Evolutionary conservation across 2,797 vertebrate genomes (phyloP), one percentile per base, ranked within the genome.

Genomic region (Sciaenops ocellatus): DNA sequence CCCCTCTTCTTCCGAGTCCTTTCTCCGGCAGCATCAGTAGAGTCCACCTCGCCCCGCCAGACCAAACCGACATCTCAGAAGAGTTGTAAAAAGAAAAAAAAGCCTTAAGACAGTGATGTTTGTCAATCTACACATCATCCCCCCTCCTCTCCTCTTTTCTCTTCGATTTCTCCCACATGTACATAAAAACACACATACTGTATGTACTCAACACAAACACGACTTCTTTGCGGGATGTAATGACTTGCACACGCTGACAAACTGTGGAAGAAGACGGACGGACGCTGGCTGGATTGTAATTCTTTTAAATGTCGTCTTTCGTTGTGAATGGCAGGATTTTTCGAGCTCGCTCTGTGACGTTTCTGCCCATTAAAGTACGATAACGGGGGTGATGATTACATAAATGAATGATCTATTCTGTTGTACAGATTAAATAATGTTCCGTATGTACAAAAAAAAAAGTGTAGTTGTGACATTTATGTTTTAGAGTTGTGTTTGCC

Each of bases 41-140:
- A 76, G 70, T 82, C 76, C 69, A 64, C 75, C 5, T 50, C 30
- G 1, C 55, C 72, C 76, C 82, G 9, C 26, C 66, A 78, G 67
- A 76, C 87, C 78, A 69, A 78, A 84, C 82, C 34, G 8, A 13
- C 85, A 47, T 86, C 86, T 78, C 73, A 72, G 86, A 90, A 78
- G 91, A 92, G 84, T 84, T 86, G 85, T 83, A 80, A 80, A 84
- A 81, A 85, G 34, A 63, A 74, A 82, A 84, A 88, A 85, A 92
- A 91, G 95, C 95, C 95, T 96, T 95, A 95, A 95, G 92, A 94
- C 92, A 91, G 91, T 86, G 88, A 93, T 81, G 89, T 94, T 90
- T 93, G 89, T 92, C 82, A 64, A 69, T 69, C 83, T 59, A 26
- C 80, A 79, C 72, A 63, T 38, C 54, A 60, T 24, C 2, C 48